These are phyloP conservation scores for Choloepus hoffmanni DNA, from an alignment of 2,113 vertebrate species.

Conservation along the genomic window DNA sequence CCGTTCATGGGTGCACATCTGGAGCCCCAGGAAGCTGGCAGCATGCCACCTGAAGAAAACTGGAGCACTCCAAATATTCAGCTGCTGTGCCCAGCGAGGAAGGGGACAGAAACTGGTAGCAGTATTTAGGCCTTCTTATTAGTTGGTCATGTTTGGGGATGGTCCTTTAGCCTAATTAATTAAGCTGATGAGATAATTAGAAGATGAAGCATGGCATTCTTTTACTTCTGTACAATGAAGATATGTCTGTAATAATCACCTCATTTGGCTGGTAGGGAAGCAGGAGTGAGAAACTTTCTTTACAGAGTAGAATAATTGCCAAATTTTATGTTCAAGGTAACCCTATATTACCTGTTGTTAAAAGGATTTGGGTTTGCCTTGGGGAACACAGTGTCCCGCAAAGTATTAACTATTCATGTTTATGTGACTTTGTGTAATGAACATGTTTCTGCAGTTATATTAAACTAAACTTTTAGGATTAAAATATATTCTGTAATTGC, in stretches of 20 bases:
- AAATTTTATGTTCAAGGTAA: neutral
- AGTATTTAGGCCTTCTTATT: slow-evolving; percentile 51
- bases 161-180: slow-evolving; percentile 1
- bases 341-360: neutral
- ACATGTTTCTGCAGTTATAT: neutral
- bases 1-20: slow-evolving; percentile 38
- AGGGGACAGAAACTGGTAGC: slow-evolving; percentile 63
- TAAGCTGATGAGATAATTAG: neutral
- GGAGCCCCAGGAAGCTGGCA: slow-evolving; percentile 75
- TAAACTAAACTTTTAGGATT: neutral
- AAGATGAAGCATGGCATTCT: neutral
- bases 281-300: neutral
- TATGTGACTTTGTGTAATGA: neutral
- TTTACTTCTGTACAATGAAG: neutral
- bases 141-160: slow-evolving; percentile 59
- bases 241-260: neutral
- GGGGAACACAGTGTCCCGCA: neutral
- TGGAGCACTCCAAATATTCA: slow-evolving; percentile 76
- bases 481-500: neutral
- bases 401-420: neutral
- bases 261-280: neutral
- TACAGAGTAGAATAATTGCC: neutral
- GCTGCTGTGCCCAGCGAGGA: slow-evolving; percentile 76
- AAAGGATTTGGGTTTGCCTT: neutral
- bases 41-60: slow-evolving; percentile 65